These are phyloP conservation scores for Chanos chanos DNA, from an alignment of 2,797 vertebrate genomes.

Conservation along the genomic window DNA sequence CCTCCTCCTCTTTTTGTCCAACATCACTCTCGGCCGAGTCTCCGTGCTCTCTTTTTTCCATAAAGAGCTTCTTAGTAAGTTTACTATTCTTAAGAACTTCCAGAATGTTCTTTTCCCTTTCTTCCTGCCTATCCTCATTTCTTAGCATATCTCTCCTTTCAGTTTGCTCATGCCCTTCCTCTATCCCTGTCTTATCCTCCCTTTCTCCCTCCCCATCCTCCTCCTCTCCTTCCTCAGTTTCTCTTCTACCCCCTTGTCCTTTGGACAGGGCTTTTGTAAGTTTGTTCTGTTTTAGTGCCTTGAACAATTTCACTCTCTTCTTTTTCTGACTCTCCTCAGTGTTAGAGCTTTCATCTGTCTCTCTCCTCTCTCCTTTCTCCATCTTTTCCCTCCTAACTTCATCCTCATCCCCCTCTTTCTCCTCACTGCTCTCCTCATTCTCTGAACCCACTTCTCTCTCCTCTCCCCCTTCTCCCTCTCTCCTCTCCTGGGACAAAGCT, in stretches of 20 bases:
- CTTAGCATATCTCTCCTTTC: too few species aligned
- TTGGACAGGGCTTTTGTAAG: slow-evolving; percentile 33
- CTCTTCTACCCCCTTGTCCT: neutral
- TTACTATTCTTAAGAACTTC: too few species aligned
- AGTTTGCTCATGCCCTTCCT: too few species aligned
- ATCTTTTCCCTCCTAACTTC: too few species aligned
- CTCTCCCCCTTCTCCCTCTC: slow-evolving; percentile 66
- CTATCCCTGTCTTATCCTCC: slow-evolving; percentile 21
- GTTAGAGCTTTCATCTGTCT: neutral
- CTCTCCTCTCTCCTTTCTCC: too few species aligned
- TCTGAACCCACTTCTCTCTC: slow-evolving; percentile 23
- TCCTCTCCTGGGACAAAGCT: slow-evolving; percentile 52
- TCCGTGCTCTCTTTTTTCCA: too few species aligned
- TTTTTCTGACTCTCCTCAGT: neutral
- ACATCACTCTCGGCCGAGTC: too few species aligned
- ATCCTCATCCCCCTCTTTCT: neutral
- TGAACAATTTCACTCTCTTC: slow-evolving; percentile 14
- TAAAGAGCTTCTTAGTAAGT: too few species aligned
- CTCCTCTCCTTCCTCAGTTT: neutral
- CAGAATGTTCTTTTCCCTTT: too few species aligned
- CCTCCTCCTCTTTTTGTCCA: too few species aligned
- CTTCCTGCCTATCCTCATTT: too few species aligned
- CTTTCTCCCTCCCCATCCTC: slow-evolving; percentile 13
- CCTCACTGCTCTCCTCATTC: neutral
- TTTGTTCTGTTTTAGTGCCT: slow-evolving; percentile 22